Conservation (phyloP, 2,888 invertebrate species). For the Cheilosia soror region DNA sequence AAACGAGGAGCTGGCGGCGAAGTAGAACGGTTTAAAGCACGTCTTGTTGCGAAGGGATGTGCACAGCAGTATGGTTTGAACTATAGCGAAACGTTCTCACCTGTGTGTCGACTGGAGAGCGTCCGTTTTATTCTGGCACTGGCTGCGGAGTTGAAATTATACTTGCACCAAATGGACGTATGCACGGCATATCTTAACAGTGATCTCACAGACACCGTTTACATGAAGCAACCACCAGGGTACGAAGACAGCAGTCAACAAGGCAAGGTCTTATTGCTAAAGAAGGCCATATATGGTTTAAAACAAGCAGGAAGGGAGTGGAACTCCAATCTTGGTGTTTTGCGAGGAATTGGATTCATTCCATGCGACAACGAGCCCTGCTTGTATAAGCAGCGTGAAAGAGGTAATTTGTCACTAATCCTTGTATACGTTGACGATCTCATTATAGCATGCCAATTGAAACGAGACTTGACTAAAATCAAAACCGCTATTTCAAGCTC, state of each 20-base stretch:
- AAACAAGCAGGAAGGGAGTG: conserved; percentile 46
- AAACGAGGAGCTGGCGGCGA: conserved; percentile 8
- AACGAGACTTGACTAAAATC: conserved; percentile 11
- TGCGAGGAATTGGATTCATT: conserved; percentile 22
- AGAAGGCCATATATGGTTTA: conserved; percentile 39
- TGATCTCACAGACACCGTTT: conserved; percentile 46
- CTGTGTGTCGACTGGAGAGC: conserved; percentile 32
- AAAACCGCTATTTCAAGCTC: conserved; percentile 20
- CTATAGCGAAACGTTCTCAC: conserved; percentile 43
- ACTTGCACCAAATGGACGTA: conserved; percentile 58
- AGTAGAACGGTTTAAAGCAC: conserved; percentile 21
- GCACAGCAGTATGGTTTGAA: conserved; percentile 19
- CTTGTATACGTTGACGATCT: conserved; percentile 30
- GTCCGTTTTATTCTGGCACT: conserved; percentile 26
- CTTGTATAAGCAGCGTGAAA: conserved; percentile 27
- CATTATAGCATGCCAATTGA: conserved; percentile 25
- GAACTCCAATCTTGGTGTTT: conserved; percentile 25
- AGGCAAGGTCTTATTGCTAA: conserved; percentile 21
- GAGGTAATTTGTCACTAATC: conserved; percentile 24
- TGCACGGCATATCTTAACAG: conserved; percentile 48
- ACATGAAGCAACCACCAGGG: conserved; percentile 50
- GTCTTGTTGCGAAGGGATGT: conserved; percentile 24
- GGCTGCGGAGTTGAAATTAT: conserved; percentile 34
- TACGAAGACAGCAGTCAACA: not conserved
- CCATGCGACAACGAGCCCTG: conserved; percentile 33